phyloP scores from a whole-genome alignment of 2,888 invertebrate genomes.

The Cerceris ruficornis region DNA sequence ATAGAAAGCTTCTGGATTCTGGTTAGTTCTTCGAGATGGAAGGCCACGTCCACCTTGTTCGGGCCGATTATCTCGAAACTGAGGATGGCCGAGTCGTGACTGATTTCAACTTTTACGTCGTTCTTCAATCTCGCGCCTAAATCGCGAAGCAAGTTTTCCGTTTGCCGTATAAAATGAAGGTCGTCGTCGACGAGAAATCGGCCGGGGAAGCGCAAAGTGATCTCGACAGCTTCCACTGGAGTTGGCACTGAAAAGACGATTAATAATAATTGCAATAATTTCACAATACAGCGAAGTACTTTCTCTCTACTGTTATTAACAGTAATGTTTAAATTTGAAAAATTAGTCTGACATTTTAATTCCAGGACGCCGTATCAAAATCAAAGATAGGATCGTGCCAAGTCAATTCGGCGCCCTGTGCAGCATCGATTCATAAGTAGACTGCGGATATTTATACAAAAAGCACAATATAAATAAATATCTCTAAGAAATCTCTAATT shows the following conservation, averaged over 20 bases:
- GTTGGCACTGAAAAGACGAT: slow-evolving; percentile 84
- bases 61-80: slow-evolving; percentile 85
- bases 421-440: too few relatives aligned
- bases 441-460: too few relatives aligned
- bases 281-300: too few relatives aligned
- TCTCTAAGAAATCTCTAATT: too few relatives aligned
- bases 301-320: too few relatives aligned
- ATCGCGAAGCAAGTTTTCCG: slow-evolving; percentile 75
- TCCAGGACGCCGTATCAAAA: too few relatives aligned
- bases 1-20: slow-evolving; percentile 82
- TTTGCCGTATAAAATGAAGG: slow-evolving; percentile 70
- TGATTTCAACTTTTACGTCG: slow-evolving; percentile 72
- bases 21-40: slow-evolving; percentile 90
- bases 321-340: too few relatives aligned
- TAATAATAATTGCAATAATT: not conserved
- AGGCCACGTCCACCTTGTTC: slow-evolving; percentile 90
- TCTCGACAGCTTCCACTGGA: slow-evolving; percentile 89
- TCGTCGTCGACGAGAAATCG: slow-evolving; percentile 82
- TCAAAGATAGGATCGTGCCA: too few relatives aligned
- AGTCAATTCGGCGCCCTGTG: too few relatives aligned
- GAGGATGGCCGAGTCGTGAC: slow-evolving; percentile 76
- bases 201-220: slow-evolving; percentile 88
- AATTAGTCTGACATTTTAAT: too few relatives aligned
- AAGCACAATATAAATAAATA: too few relatives aligned
- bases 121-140: slow-evolving; percentile 78